These are phyloP conservation scores for Temnothorax nylanderi DNA, from an alignment of 1,140 invertebrate genomes.

Conservation along the genomic window DNA sequence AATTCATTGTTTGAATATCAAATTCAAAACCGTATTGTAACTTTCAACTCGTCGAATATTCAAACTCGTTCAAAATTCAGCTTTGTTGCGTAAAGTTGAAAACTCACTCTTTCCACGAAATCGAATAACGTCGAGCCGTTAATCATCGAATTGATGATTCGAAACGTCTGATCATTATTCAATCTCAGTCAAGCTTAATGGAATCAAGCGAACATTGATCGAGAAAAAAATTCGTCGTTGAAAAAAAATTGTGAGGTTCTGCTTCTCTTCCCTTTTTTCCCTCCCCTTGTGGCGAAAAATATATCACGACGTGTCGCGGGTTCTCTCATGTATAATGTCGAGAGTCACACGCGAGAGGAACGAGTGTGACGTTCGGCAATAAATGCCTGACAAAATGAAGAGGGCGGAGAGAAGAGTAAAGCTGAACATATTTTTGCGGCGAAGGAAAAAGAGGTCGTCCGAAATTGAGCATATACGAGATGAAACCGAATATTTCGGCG, in stretches of 20 bases:
- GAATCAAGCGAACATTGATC: neutral
- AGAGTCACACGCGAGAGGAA: neutral
- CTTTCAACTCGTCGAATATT: neutral
- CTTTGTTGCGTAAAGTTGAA: neutral
- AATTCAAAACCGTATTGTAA: neutral
- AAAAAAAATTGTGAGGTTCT: constrained; percentile 6
- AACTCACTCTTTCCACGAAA: neutral
- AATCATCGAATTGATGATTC: neutral
- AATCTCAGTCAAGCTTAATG: neutral
- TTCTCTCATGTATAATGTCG: constrained; percentile 24
- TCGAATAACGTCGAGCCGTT: neutral
- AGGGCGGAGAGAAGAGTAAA: neutral
- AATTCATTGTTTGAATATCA: neutral
- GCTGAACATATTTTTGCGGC: constrained; percentile 11
- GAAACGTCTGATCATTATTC: neutral
- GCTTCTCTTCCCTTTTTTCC: neutral
- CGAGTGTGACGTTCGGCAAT: constrained; percentile 32
- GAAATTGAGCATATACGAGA: neutral
- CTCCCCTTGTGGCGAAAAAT: neutral
- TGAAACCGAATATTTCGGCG: neutral
- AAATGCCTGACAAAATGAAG: constrained; percentile 35
- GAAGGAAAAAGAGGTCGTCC: neutral
- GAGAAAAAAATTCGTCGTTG: neutral
- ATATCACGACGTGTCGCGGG: neutral
- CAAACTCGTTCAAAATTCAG: neutral